Evolutionary conservation across 1,140 invertebrate genomes (phyloP).

Genomic region (Hypothenemus hampei): DNA sequence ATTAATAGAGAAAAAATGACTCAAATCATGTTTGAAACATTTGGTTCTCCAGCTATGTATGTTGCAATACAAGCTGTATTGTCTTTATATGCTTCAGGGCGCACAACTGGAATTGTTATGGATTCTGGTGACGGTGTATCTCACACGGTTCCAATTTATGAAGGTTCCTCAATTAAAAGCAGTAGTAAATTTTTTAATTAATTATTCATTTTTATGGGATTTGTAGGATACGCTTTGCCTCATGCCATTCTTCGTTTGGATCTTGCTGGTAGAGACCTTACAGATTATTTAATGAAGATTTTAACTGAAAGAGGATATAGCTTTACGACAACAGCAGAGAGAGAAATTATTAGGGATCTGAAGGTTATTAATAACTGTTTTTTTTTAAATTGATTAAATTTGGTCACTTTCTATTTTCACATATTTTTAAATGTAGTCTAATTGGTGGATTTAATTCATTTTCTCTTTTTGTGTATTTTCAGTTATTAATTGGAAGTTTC

Average conservation of each 20-base stretch:
- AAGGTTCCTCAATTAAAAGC: constrained; percentile 55
- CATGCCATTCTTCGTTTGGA: constrained; percentile 77
- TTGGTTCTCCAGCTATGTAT: constrained; percentile 78
- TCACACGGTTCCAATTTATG: constrained; percentile 83
- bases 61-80: constrained; percentile 78
- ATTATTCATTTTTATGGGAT: too few relatives aligned
- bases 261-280: constrained; percentile 68
- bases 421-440: too few relatives aligned
- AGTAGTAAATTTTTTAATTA: too few relatives aligned
- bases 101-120: constrained; percentile 74
- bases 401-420: too few relatives aligned
- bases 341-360: constrained; percentile 73
- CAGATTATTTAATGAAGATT: constrained; percentile 70
- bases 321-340: constrained; percentile 59
- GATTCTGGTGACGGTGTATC: constrained; percentile 69
- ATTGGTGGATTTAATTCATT: too few relatives aligned
- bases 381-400: too few relatives aligned
- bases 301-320: constrained; percentile 59
- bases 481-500: background rate
- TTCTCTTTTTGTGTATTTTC: too few relatives aligned
- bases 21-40: too few relatives aligned
- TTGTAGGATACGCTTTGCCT: constrained; percentile 51
- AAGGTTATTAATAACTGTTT: too few relatives aligned
- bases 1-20: constrained; percentile 83
- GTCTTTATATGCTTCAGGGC: constrained; percentile 77